Percentiles rank a stretch among this genome's conserved stretches.
Conservation (phyloP, 1,140 invertebrate genomes). For the Eriosoma lanigerum region DNA sequence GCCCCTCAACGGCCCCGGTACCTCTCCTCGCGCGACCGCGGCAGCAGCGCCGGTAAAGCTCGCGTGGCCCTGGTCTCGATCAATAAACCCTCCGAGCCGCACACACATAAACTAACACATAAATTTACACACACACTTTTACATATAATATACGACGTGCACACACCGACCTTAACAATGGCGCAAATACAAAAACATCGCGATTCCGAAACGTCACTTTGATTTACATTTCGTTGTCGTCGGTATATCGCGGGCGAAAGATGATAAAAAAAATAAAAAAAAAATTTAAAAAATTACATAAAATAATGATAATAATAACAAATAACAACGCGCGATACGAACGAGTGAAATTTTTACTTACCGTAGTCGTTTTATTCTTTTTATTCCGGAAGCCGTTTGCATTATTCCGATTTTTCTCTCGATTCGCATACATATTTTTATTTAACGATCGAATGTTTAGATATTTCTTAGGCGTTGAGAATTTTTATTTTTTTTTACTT, state of each 20-base stretch:
- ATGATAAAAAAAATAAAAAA: not conserved
- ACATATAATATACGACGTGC: too few species aligned
- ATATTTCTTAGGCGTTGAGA: too few species aligned
- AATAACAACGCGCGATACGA: not conserved
- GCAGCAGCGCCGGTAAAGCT: slow-evolving; percentile 20
- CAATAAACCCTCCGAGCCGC: slow-evolving; percentile 31
- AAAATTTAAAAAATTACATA: not conserved
- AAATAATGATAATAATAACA: not conserved
- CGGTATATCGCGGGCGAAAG: not conserved
- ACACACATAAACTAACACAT: not conserved
- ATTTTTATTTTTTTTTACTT: too few species aligned
- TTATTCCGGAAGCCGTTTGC: too few species aligned
- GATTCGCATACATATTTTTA: too few species aligned
- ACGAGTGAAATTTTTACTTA: too few species aligned
- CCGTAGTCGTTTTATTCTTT: too few species aligned
- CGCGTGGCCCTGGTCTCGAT: slow-evolving; percentile 30
- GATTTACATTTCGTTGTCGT: not conserved
- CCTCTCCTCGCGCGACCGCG: not conserved
- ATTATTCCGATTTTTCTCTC: too few species aligned
- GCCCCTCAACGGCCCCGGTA: not conserved
- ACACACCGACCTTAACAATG: not conserved
- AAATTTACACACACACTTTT: not conserved
- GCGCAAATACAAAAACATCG: not conserved
- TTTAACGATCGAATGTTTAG: too few species aligned
- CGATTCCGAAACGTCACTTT: slow-evolving; percentile 18